Evolutionary conservation across 2,888 invertebrate species (phyloP).

Genomic region (Dryocosmus kuriphilus): DNA sequence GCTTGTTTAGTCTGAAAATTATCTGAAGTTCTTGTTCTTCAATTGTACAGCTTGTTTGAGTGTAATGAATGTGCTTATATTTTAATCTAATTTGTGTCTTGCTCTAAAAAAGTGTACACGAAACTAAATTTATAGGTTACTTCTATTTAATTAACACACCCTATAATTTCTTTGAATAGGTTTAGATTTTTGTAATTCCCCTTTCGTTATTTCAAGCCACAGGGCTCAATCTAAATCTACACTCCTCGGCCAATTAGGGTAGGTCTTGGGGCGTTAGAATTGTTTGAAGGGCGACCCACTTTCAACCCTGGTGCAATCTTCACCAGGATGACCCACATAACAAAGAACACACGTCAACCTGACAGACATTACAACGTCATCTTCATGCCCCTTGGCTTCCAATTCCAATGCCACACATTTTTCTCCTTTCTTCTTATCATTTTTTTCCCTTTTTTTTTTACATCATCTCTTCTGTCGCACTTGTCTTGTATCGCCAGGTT

Average conservation of each 20-base stretch:
- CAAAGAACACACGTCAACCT: background rate
- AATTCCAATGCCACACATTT: background rate
- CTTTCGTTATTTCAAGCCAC: background rate
- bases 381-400: background rate
- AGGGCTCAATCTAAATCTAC: background rate
- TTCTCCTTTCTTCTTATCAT: background rate
- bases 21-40: too few relatives aligned
- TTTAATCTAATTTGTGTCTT: too few relatives aligned
- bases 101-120: too few relatives aligned
- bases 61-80: too few relatives aligned
- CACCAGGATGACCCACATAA: background rate
- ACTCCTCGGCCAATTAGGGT: background rate
- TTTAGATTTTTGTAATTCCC: background rate
- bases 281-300: slow-evolving; percentile 5
- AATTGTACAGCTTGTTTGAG: too few relatives aligned
- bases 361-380: background rate
- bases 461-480: background rate
- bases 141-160: background rate
- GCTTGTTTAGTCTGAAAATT: too few relatives aligned
- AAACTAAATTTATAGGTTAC: background rate
- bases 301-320: background rate
- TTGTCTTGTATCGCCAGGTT: background rate
- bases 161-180: background rate
- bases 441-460: background rate
- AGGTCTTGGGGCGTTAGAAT: background rate